These are phyloP conservation scores for Temnothorax rugatulus DNA, from an alignment of 2,888 invertebrate genomes.

Conservation along the genomic window DNA sequence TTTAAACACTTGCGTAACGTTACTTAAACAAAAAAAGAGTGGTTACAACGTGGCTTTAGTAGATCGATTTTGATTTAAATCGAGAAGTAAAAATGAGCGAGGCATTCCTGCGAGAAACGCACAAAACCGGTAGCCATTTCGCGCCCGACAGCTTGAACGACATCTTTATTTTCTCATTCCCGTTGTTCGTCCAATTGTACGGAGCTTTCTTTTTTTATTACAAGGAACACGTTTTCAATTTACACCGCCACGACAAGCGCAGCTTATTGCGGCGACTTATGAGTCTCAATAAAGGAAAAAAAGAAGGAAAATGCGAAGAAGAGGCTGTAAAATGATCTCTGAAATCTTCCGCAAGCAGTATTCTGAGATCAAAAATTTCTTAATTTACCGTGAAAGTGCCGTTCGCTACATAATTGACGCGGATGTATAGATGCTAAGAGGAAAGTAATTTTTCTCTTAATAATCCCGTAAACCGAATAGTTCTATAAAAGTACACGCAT, in stretches of 20 bases:
- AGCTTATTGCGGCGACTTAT: neutral
- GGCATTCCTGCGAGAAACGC: neutral
- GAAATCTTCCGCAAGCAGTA: constrained; percentile 46
- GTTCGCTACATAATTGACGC: constrained; percentile 68
- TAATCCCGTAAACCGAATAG: too few relatives aligned
- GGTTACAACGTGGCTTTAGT: neutral
- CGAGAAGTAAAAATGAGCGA: constrained; percentile 15
- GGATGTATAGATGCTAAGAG: neutral
- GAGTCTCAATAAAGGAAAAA: neutral
- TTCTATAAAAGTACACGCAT: too few relatives aligned
- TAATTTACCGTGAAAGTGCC: constrained; percentile 59
- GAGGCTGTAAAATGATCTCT: neutral
- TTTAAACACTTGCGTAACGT: neutral
- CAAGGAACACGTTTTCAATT: neutral
- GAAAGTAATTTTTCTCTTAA: too few relatives aligned
- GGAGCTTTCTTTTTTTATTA: constrained; percentile 8
- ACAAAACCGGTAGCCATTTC: constrained; percentile 39
- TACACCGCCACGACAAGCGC: neutral
- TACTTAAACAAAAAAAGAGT: constrained; percentile 17
- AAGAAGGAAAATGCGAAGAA: constrained; percentile 17
- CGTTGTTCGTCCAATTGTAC: constrained; percentile 52
- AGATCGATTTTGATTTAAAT: constrained; percentile 30
- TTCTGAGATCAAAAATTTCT: constrained; percentile 52
- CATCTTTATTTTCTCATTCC: constrained; percentile 55
- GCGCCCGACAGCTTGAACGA: constrained; percentile 33